Evolutionary conservation across 2,113 vertebrate species (phyloP).

Genomic region (Arenaria interpres): DNA sequence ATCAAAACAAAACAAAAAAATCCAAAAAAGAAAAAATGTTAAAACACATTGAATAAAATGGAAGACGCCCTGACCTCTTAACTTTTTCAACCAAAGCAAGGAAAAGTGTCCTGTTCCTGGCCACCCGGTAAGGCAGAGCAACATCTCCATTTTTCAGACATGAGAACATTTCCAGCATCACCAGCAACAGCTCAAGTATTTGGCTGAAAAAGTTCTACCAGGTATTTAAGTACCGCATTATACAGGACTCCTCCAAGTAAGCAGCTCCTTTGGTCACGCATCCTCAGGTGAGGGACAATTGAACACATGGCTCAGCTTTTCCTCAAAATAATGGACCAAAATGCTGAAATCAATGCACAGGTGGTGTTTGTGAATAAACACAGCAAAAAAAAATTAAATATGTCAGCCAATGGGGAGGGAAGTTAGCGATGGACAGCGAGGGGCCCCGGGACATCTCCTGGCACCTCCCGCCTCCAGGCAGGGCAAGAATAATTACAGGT

Average conservation of each 20-base stretch:
- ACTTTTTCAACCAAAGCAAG: not conserved
- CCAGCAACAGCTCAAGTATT: not conserved
- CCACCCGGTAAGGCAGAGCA: not conserved
- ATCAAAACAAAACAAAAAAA: not conserved
- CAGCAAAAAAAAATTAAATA: not conserved
- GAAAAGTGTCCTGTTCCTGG: not conserved
- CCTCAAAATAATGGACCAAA: not conserved
- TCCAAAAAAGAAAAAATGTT: not conserved
- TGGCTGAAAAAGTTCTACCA: not conserved
- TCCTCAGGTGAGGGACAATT: not conserved
- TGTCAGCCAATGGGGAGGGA: not conserved
- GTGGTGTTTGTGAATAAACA: not conserved
- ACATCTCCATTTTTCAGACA: not conserved
- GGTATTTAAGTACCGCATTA: not conserved
- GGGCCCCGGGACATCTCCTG: not conserved
- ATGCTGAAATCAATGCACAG: not conserved
- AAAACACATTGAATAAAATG: not conserved
- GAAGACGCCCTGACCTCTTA: not conserved
- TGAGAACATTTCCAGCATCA: not conserved
- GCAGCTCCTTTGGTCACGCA: not conserved
- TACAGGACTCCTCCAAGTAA: not conserved
- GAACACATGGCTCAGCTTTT: not conserved
- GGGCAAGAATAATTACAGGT: not conserved
- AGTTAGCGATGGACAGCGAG: accelerated
- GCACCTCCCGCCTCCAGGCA: not conserved